Evolutionary conservation across 1,140 invertebrate species (phyloP).

Genomic region (Drosophila pandora): DNA sequence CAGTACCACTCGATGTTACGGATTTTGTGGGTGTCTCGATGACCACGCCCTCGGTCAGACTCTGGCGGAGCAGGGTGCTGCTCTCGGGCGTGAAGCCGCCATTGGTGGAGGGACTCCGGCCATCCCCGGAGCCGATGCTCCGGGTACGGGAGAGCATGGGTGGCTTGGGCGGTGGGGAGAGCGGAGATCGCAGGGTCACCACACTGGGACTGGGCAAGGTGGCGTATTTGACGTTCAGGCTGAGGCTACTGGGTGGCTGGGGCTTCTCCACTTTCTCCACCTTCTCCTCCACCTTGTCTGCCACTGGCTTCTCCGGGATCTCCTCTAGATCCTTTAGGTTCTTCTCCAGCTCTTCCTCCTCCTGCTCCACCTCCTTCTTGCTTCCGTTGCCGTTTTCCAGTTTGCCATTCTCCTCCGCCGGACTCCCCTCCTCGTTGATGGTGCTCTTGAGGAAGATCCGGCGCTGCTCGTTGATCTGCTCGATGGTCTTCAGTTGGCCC

Average conservation of each 20-base stretch:
- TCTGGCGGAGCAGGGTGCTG: conserved; percentile 19
- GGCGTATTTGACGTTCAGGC: conserved; percentile 67
- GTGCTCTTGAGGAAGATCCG: conserved; percentile 70
- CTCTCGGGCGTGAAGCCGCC: conserved; percentile 6
- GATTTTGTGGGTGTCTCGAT: background rate
- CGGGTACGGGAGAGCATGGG: conserved; percentile 77
- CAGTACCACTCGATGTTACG: background rate
- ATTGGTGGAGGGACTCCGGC: conserved; percentile 29
- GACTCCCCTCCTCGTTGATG: conserved; percentile 46
- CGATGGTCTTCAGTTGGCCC: conserved; percentile 69
- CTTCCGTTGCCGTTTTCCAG: conserved; percentile 10
- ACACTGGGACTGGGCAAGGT: conserved; percentile 61
- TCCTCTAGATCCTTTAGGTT: background rate
- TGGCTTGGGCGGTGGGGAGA: conserved; percentile 76
- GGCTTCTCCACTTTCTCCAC: background rate
- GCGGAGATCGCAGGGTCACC: conserved; percentile 50
- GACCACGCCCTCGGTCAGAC: conserved; percentile 21
- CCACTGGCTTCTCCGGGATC: background rate
- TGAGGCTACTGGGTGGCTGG: conserved; percentile 38
- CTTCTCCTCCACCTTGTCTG: background rate
- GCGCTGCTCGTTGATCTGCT: conserved; percentile 78
- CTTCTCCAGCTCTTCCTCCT: background rate
- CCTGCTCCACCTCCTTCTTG: too few species aligned
- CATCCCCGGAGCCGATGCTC: conserved; percentile 72
- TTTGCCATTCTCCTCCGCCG: conserved; percentile 7